phyloP scores from a whole-genome alignment of 2,113 vertebrate genomes.

The Aldabrachelys gigantea region DNA sequence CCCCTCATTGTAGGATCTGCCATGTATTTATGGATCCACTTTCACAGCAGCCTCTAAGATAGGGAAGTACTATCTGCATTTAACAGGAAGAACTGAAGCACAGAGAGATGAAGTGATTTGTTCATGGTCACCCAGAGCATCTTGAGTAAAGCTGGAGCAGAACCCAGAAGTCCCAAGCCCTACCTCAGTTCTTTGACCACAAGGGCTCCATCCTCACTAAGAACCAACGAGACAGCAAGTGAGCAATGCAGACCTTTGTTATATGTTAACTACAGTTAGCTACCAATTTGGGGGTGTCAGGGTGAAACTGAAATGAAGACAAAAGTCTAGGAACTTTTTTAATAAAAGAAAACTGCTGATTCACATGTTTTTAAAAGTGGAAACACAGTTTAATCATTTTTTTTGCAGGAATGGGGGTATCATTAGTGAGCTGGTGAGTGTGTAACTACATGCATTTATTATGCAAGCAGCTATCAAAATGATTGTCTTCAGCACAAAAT shows the following conservation, averaged over 20 bases:
- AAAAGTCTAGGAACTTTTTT: not conserved
- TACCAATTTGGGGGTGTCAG: not conserved
- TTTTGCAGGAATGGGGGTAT: constrained; percentile 44
- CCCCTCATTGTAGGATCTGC: not conserved
- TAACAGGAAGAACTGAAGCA: not conserved
- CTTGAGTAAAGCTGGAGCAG: not conserved
- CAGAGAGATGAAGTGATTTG: not conserved
- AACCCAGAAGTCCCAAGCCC: not conserved
- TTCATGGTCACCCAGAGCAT: not conserved
- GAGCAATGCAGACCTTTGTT: not conserved
- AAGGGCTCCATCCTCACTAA: not conserved
- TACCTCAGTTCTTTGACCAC: not conserved
- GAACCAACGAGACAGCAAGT: not conserved
- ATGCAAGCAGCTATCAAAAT: constrained; percentile 69
- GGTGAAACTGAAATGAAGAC: not conserved
- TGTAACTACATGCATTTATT: constrained; percentile 70
- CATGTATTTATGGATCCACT: not conserved
- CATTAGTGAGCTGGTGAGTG: constrained; percentile 73
- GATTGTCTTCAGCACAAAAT: constrained; percentile 73
- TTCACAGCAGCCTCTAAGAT: not conserved
- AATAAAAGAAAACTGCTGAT: constrained; percentile 52
- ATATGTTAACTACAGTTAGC: not conserved
- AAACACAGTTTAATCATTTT: constrained; percentile 66
- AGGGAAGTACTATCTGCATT: not conserved
- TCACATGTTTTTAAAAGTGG: not conserved